These are phyloP conservation scores for Lasiommata megera DNA, from an alignment of 2,888 invertebrate species.

Conservation along the genomic window DNA sequence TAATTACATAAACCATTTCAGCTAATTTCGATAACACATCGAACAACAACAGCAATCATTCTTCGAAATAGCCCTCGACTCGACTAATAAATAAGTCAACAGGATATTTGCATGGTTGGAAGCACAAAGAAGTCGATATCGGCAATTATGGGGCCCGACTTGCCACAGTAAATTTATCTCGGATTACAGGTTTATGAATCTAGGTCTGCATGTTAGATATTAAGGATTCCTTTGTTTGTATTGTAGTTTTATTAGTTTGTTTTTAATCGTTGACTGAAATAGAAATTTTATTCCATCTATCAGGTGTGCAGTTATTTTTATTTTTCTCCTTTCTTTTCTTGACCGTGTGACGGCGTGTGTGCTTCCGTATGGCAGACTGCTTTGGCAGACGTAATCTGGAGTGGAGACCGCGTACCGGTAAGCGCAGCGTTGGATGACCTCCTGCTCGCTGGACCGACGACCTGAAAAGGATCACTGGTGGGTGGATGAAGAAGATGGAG, in stretches of 20 bases:
- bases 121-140: slow-evolving; percentile 63
- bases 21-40: neutral
- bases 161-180: slow-evolving; percentile 30
- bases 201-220: slow-evolving; percentile 7
- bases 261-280: neutral
- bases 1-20: neutral
- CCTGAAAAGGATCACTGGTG: no score
- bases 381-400: no score
- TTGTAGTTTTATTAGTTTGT: neutral
- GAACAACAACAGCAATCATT: neutral
- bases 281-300: neutral
- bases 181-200: slow-evolving; percentile 15
- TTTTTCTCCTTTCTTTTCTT: no score
- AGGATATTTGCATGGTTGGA: slow-evolving; percentile 56
- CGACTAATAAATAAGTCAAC: slow-evolving; percentile 52
- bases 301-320: neutral
- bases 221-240: neutral
- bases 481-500: no score
- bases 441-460: no score
- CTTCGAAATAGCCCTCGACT: slow-evolving; percentile 24
- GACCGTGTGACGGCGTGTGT: no score
- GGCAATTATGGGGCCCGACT: slow-evolving; percentile 36
- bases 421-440: no score
- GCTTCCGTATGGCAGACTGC: no score
- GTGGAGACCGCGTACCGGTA: no score